phyloP scores from a whole-genome alignment of 2,797 vertebrate species.

The Argyrosomus regius region DNA sequence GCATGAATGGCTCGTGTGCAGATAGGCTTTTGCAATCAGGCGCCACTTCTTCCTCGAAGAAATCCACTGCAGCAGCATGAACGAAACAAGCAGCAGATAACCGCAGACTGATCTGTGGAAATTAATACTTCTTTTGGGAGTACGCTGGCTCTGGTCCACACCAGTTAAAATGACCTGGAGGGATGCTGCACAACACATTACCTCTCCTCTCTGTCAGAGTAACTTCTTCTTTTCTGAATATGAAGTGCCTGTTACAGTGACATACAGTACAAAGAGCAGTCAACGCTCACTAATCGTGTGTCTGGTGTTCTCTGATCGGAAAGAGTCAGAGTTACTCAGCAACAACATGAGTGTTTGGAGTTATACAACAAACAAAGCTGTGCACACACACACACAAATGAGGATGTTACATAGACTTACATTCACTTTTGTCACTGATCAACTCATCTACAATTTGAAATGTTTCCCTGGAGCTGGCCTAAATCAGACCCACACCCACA shows the following conservation, averaged over 20 bases:
- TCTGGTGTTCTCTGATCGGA: slow-evolving; percentile 12
- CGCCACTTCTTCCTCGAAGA: background rate
- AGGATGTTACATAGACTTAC: no score
- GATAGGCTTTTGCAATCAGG: background rate
- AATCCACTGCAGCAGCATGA: background rate
- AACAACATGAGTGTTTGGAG: slow-evolving; percentile 32
- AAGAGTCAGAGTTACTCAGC: slow-evolving; percentile 68
- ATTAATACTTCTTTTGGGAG: slow-evolving; percentile 22
- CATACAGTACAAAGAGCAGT: slow-evolving; percentile 28
- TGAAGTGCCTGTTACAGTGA: slow-evolving; percentile 4
- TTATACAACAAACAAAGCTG: slow-evolving; percentile 55
- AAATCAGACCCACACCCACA: background rate
- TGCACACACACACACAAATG: slow-evolving; percentile 1
- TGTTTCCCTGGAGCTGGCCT: no score
- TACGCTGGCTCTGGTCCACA: background rate
- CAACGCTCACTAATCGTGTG: background rate
- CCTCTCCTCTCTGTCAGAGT: background rate
- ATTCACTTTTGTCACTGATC: no score
- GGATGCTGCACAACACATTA: background rate
- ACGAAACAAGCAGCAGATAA: background rate
- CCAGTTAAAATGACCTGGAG: background rate
- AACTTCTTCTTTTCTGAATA: slow-evolving; percentile 37
- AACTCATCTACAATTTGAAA: no score
- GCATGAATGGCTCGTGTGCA: no score
- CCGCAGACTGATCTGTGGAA: slow-evolving; percentile 10